Base-by-base conservation (phyloP, 2,113 vertebrate genomes). In the Lathamus discolor region DNA sequence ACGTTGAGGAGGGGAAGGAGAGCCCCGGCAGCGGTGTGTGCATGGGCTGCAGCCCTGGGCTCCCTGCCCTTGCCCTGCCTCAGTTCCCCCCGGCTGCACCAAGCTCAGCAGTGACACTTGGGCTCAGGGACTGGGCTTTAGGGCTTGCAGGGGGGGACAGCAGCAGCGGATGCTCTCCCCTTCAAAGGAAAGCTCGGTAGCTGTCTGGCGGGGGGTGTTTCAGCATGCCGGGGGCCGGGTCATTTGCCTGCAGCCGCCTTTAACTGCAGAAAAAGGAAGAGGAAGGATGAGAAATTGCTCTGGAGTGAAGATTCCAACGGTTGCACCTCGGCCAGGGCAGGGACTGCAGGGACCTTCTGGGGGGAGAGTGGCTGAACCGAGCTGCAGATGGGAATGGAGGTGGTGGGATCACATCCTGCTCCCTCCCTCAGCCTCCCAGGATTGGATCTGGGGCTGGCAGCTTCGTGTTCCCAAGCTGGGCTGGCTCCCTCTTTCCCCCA, bases 201-300 rank as follows among this genome's bases (percentile, higher is more conserved):
- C 82, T 83, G 37, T 51, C 55, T 43, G n/a, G 63, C 2, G 6
- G 72, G 78, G 69, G 37, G 27, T 22, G 63, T 78, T 72, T 81
- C 86, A 77, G 37, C 79, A n/a, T 7, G n/a, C 11, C 5, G 11
- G 1, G 31, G 6, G 9, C 63, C 18, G 46, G 67, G 54, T 83
- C 90, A 24, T 74, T 83, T 80, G 94, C 63, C 67, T 80, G 62
- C 54, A 83, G 78, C 10, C 0, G 0, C 66, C 27, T 44, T 66
- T 88, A 69, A 83, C 79, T 83, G 93, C n/a, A 85, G 78, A 73
- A 90, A 90, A 57, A 80, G 74, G 37, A 91, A 94, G 49, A 72
- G 78, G 44, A 73, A n/a, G 48, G 90, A 55, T 80, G 75, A 83
- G 59, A 91, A 93, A 85, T 11, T 7, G 31, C 37, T 48, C 18